phyloP scores from a whole-genome alignment of 2,113 vertebrate genomes.

The Donacobius atricapilla region DNA sequence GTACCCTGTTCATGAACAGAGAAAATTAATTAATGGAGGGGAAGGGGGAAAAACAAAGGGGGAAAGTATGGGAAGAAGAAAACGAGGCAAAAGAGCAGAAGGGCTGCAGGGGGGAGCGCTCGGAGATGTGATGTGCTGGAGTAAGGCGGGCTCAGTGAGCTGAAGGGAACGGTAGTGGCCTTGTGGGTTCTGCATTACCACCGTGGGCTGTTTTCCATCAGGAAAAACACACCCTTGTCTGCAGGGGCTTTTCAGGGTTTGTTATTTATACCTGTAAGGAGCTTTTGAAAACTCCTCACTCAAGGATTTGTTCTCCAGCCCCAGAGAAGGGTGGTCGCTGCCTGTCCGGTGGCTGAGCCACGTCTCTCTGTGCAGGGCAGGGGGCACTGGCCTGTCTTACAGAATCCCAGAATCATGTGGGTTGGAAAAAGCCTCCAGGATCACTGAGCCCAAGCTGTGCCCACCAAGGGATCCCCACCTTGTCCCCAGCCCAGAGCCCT shows the following conservation, averaged over 20 bases:
- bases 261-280: no score
- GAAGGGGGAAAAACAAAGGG: neutral
- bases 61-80: neutral
- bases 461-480: neutral
- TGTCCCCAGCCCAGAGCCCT: neutral
- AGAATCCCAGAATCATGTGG: neutral
- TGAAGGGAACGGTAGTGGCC: rapidly evolving
- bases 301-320: neutral
- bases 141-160: neutral
- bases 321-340: rapidly evolving
- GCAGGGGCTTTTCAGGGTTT: neutral
- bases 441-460: rapidly evolving
- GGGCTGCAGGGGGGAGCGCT: neutral
- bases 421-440: neutral
- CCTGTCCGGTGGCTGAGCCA: neutral
- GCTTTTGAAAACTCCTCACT: neutral
- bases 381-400: rapidly evolving
- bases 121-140: rapidly evolving
- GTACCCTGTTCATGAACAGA: neutral
- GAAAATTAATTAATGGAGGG: neutral
- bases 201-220: rapidly evolving
- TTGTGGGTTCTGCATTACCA: no score
- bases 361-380: rapidly evolving
- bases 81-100: neutral
- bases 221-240: neutral